Evolutionary conservation across 2,797 vertebrate genomes (phyloP), one percentile per base, ranked within the genome.

Genomic region (Rhabdomys pumilio): DNA sequence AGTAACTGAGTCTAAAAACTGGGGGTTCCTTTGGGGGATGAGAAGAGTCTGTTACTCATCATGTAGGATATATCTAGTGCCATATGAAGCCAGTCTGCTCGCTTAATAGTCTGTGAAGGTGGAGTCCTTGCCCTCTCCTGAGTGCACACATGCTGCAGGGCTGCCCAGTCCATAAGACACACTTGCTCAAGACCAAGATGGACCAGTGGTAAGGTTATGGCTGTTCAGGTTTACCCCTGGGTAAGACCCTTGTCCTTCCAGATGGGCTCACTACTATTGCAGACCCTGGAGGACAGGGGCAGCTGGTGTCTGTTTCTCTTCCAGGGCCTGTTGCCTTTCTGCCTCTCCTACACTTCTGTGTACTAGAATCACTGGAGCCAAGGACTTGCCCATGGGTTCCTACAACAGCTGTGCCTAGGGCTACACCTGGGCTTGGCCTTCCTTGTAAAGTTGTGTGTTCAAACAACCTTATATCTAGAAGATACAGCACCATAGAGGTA

Each of bases 131-230:
- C 24, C 4, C 31, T 44, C 1, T 15, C 3, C 14, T 14, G 8
- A 2, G 7, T 38, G 11, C 26, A 38, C 10, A 17, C 0, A 0
- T 4, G 6, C 26, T 63, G 0, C 47, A 22, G 20, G 14, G 11
- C n/a, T 69, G 14, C 4, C 8, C 67, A 12, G n/a, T 9, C 5
- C 24, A 22, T 13, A 4, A 0, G 15, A 6, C 14, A 20, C 15
- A 0, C 29, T 26, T 50, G 19, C 22, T 81, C 65, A 75, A 22
- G 17, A 6, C 34, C 44, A 4, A 17, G 19, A 26, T 3, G 20
- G 53, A 65, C 19, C 14, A 47, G 12, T 24, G 53, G 4, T 12
- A 17, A 63, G 19, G 38, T 8, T 6, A 3, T 47, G 12, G 53
- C 19, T 82, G 57, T 31, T 69, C 41, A 8, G 3, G 2, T 55